A percentile compares a stretch with the other conserved stretches of the same genome.
These are phyloP conservation scores for Pteruthius melanotis DNA, from an alignment of 2,113 vertebrate genomes.

Conservation along the genomic window DNA sequence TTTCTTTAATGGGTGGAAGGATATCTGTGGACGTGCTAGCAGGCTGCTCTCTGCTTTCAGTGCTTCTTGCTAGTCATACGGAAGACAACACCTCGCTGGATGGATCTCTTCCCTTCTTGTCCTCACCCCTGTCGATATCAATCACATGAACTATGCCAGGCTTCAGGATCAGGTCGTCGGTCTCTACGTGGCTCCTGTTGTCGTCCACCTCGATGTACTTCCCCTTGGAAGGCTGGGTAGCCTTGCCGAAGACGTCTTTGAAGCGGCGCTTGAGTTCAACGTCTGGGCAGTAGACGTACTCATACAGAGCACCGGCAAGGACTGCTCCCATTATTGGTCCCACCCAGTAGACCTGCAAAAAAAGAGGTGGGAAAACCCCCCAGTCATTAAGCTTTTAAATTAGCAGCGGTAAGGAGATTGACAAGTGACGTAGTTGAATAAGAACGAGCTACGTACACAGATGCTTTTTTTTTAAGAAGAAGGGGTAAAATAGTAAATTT, in stretches of 20 bases:
- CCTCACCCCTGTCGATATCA: constrained; percentile 75
- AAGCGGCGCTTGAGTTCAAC: constrained; percentile 80
- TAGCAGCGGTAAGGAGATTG: background rate
- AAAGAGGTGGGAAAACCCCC: background rate
- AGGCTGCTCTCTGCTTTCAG: constrained; percentile 83
- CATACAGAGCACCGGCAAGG: constrained; percentile 85
- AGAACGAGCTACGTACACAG: too few relatives aligned
- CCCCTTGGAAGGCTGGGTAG: constrained; percentile 75
- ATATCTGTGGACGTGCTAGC: constrained; percentile 62
- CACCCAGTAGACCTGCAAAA: constrained; percentile 87
- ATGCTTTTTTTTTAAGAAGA: too few relatives aligned
- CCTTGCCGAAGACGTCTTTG: constrained; percentile 81
- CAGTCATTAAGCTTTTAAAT: background rate
- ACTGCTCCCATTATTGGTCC: constrained; percentile 88
- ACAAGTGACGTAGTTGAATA: too few relatives aligned
- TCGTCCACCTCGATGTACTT: constrained; percentile 86
- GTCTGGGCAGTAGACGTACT: constrained; percentile 90
- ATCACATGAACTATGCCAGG: constrained; percentile 77
- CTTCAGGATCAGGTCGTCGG: constrained; percentile 79
- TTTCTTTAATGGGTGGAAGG: constrained; percentile 79
- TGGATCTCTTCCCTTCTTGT: constrained; percentile 82
- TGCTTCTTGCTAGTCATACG: constrained; percentile 88
- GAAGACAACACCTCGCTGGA: constrained; percentile 85
- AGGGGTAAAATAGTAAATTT: too few relatives aligned
- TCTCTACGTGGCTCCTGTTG: constrained; percentile 75